Evolutionary conservation across 2,113 vertebrate genomes (phyloP).

Genomic region (Ophiodon elongatus): DNA sequence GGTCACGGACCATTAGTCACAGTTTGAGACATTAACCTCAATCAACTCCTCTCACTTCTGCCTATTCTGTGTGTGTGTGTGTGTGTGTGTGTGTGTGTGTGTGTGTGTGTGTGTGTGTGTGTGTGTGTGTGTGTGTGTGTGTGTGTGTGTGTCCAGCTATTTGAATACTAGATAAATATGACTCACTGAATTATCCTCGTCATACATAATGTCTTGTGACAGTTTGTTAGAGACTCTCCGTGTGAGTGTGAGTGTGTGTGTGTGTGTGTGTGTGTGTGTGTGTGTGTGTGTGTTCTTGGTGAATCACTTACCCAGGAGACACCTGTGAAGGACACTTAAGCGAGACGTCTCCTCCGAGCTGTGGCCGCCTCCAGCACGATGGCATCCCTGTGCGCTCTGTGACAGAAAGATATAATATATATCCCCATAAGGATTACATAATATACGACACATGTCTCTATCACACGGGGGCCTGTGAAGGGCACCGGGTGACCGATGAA

Average conservation of each 20-base stretch:
- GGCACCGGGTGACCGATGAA: background rate
- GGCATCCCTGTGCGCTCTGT: conserved; percentile 10
- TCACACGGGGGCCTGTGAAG: background rate
- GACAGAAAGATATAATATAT: background rate
- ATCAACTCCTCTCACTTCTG: conserved; percentile 28
- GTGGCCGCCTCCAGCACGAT: conserved; percentile 10
- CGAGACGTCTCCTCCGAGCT: conserved; percentile 11
- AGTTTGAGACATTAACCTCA: conserved; percentile 54
- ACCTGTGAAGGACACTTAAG: conserved; percentile 39
- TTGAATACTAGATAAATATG: conserved; percentile 37
- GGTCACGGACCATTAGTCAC: conserved; percentile 53
- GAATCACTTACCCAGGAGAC: conserved; percentile 32
- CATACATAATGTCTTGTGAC: conserved; percentile 37
- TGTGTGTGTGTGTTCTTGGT: conserved; percentile 9
- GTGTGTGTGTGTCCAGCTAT: background rate
- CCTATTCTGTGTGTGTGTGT: conserved; percentile 6
- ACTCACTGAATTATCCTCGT: conserved; percentile 43
- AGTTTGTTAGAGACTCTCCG: conserved; percentile 8
- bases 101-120: conserved; percentile 18
- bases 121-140: background rate
- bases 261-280: background rate
- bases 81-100: conserved; percentile 17
- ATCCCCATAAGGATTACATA: conserved; percentile 8
- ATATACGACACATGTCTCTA: conserved; percentile 8
- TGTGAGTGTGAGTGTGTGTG: background rate